Evolutionary conservation across 2,113 vertebrate genomes (phyloP).

Genomic region (Peromyscus californicus): DNA sequence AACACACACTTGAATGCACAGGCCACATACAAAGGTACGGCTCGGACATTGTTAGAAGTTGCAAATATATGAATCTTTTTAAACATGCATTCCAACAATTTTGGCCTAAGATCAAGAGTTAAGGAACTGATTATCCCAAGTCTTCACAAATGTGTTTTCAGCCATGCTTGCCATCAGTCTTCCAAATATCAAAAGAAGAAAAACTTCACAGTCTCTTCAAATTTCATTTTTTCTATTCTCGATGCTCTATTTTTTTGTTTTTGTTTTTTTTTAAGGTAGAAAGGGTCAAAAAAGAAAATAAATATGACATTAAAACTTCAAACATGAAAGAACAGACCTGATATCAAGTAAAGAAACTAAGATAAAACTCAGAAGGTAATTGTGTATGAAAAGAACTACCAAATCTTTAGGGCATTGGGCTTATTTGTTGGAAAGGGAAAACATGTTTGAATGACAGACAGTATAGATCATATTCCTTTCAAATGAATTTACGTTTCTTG

Average conservation of each 20-base stretch:
- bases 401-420: neutral
- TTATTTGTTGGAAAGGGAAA: conserved; percentile 49
- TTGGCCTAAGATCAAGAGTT: conserved; percentile 56
- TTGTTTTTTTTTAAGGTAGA: neutral
- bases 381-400: neutral
- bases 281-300: conserved; percentile 20
- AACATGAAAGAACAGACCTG: conserved; percentile 15
- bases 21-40: neutral
- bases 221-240: conserved; percentile 17
- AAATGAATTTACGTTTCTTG: conserved; percentile 28
- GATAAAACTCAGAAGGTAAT: conserved; percentile 55
- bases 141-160: neutral
- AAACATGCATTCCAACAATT: conserved; percentile 44
- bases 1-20: neutral
- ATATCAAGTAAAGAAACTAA: conserved; percentile 2
- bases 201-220: conserved; percentile 31
- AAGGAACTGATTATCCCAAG: conserved; percentile 28
- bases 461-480: conserved; percentile 9
- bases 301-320: conserved; percentile 46
- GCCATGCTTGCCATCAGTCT: neutral
- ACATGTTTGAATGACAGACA: neutral
- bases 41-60: neutral
- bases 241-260: neutral
- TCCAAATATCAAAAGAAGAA: conserved; percentile 47
- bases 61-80: conserved; percentile 45